Percentiles rank a stretch among this genome's conserved stretches.
Conservation (phyloP, 2,113 vertebrate species). For the Manacus vitellinus region DNA sequence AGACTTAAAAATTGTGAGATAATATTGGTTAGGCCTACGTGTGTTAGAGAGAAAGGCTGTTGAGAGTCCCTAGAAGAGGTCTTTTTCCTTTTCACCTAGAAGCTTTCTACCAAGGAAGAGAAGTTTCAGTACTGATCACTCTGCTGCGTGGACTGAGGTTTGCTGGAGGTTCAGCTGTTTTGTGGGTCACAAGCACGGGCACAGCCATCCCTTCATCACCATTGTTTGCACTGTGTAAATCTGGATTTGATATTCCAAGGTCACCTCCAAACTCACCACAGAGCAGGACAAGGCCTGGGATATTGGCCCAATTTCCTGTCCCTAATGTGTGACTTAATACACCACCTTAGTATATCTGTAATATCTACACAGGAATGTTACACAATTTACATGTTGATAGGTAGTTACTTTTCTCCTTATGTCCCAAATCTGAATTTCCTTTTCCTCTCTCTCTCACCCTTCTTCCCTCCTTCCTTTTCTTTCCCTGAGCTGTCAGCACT, state of each 20-base stretch:
- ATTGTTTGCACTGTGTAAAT: neutral
- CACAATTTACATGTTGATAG: neutral
- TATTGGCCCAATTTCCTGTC: neutral
- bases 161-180: neutral
- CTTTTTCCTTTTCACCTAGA: neutral
- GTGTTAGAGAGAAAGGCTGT: neutral
- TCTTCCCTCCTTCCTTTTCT: neutral
- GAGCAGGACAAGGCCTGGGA: neutral
- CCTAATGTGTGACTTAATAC: neutral
- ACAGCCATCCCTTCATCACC: neutral
- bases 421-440: neutral
- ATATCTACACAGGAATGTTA: neutral
- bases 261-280: neutral
- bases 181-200: neutral
- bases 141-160: neutral
- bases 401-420: neutral
- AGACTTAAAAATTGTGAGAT: neutral
- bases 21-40: neutral
- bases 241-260: neutral
- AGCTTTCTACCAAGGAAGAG: neutral
- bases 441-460: neutral
- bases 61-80: neutral
- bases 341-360: neutral
- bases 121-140: neutral
- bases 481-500: slow-evolving; percentile 59